A percentile compares a stretch with the other conserved stretches of the same genome.
These are phyloP conservation scores for Proterorhinus semilunaris DNA, from an alignment of 2,113 vertebrate species.

Conservation along the genomic window DNA sequence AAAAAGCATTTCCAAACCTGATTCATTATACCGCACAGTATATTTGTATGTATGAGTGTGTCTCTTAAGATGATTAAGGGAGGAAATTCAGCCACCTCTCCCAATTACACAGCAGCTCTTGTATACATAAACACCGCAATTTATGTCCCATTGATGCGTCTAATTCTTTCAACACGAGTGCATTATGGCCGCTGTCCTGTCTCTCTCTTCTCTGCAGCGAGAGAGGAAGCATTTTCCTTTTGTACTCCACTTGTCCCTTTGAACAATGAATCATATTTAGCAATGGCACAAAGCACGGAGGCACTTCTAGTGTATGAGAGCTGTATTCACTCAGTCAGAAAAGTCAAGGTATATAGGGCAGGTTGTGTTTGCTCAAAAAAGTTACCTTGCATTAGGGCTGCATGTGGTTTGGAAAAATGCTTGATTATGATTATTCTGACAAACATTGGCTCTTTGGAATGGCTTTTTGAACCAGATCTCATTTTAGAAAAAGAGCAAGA, in stretches of 20 bases:
- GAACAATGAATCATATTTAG: slow-evolving; percentile 60
- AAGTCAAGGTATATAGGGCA: too few relatives aligned
- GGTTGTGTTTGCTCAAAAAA: too few relatives aligned
- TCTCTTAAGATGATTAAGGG: slow-evolving; percentile 41
- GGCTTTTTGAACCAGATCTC: too few relatives aligned
- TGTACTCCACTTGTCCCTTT: slow-evolving; percentile 51
- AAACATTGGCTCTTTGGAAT: too few relatives aligned
- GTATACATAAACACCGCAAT: slow-evolving; percentile 47
- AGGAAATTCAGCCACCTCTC: slow-evolving; percentile 38
- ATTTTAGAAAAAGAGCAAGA: too few relatives aligned
- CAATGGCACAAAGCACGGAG: slow-evolving; percentile 20
- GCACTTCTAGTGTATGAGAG: slow-evolving; percentile 23
- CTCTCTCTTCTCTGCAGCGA: slow-evolving; percentile 27
- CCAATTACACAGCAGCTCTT: slow-evolving; percentile 53
- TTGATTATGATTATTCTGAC: too few relatives aligned
- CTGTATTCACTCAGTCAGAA: slow-evolving; percentile 23
- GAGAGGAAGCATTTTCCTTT: slow-evolving; percentile 39
- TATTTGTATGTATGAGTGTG: slow-evolving; percentile 19
- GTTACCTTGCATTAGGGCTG: too few relatives aligned
- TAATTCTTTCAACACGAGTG: slow-evolving; percentile 51
- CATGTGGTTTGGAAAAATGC: too few relatives aligned
- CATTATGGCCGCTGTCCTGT: slow-evolving; percentile 41
- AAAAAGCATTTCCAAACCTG: not conserved
- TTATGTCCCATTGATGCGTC: slow-evolving; percentile 53
- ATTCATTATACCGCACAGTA: not conserved